Base-by-base conservation (phyloP, 2,888 invertebrate species). In the Pristionchus fissidentatus region DNA sequence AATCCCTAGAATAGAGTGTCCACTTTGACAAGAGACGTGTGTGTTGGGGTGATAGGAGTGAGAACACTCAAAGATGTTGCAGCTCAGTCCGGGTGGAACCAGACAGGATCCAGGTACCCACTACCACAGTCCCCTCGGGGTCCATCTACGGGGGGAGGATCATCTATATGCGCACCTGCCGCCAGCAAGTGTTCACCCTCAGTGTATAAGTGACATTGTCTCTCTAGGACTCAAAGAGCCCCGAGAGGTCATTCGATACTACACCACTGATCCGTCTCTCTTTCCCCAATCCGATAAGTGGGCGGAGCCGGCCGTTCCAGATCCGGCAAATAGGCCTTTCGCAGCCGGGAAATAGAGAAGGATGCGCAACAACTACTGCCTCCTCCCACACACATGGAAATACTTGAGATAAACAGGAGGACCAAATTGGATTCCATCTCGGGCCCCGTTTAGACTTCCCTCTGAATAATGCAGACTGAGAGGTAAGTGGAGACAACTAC, bases 181-280 rank as follows among this genome's bases (percentile, higher is more conserved):
- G 70, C n/a, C n/a, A n/a, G 70, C 70, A 70, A 70, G 43, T 70
- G 70, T 70, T 70, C 70, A n/a, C n/a, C 70, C 41, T 43, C 5
- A 84, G 85, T 57, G 86, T 85, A 43, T 85, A 84, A 15, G 85
- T 85, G 52, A 82, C 60, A 49, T 81, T 81, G 57, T 38, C 41
- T 55, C 60, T 41, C 62, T 41, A 57, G 60, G 60, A 78, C 55
- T 55, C 49, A 78, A 78, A 78, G 52, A 49, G 55, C 32, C 22
- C 7, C 52, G 49, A 35, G 55, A 78, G 55, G 78, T 78, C 78
- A 78, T 55, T 55, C 22, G 60, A 55, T 60, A 32, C 57, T 70
- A 43, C 19, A 75, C 38, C 70, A 46, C 70, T 83, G 73, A 55
- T 35, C 52, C 57, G 49, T 19, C 49, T 35, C 49, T 8, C 10